phyloP scores from a whole-genome alignment of 35 echinoderm and acorn worm species.

The Acanthaster planci region DNA sequence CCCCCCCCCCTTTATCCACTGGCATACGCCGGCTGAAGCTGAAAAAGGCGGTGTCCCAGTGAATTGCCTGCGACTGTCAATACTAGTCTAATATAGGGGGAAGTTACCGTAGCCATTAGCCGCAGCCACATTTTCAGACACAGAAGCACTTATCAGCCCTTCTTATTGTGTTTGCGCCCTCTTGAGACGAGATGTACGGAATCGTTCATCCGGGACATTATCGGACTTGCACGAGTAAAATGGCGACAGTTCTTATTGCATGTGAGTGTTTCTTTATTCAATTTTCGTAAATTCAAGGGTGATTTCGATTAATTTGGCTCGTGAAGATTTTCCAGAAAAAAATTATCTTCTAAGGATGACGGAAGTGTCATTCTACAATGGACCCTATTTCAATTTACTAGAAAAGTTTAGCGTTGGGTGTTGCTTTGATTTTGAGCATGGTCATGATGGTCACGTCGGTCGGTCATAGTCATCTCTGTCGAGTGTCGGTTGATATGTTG shows the following conservation, averaged over 20 bases:
- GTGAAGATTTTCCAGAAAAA: background rate
- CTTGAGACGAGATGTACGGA: no score
- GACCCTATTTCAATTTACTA: background rate
- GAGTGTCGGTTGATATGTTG: no score
- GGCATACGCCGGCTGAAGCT: no score
- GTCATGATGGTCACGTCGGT: background rate
- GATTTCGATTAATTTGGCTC: background rate
- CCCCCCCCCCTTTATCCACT: no score
- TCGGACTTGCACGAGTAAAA: background rate
- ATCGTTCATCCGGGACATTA: slow-evolving; percentile 22
- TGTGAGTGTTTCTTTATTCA: slow-evolving; percentile 12
- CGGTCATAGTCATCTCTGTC: background rate
- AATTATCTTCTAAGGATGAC: background rate
- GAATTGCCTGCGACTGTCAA: no score
- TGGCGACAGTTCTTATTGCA: background rate
- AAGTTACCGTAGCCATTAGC: no score
- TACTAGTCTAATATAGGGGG: no score
- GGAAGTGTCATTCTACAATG: background rate
- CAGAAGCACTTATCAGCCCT: no score
- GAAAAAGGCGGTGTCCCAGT: no score
- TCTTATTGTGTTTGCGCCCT: no score
- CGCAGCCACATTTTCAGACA: no score
- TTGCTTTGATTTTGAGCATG: background rate
- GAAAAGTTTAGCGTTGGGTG: no score
- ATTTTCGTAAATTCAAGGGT: background rate